Conservation (phyloP, 2,888 invertebrate genomes). For the Drosophila dives region DNA sequence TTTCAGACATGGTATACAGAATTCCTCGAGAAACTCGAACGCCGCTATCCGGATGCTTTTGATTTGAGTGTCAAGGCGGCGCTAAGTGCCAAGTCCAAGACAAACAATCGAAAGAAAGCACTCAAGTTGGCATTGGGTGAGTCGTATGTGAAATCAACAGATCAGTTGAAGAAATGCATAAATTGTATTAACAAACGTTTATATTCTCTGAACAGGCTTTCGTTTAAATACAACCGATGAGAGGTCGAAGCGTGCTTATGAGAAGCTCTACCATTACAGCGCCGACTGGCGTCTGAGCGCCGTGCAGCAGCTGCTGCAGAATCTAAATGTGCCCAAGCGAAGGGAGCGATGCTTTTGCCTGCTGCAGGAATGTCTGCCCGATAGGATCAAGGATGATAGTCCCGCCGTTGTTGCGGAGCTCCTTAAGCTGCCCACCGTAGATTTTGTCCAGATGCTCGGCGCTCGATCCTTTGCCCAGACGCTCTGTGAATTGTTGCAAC, state of each 20-base stretch:
- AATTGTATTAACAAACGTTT: neutral
- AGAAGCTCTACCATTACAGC: slow-evolving; percentile 90
- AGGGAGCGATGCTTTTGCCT: slow-evolving; percentile 84
- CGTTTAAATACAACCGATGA: slow-evolving; percentile 87
- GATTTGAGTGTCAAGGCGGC: slow-evolving; percentile 88
- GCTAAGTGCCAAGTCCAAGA: slow-evolving; percentile 80
- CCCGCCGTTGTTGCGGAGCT: slow-evolving; percentile 87
- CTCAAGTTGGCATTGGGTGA: slow-evolving; percentile 84
- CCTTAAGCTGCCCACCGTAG: slow-evolving; percentile 85
- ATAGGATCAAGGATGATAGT: slow-evolving; percentile 89
- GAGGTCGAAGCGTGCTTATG: slow-evolving; percentile 87
- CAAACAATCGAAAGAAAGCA: slow-evolving; percentile 80
- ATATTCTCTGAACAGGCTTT: slow-evolving; percentile 81
- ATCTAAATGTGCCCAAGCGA: slow-evolving; percentile 85
- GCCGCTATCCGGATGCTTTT: slow-evolving; percentile 89
- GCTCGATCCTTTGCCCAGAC: slow-evolving; percentile 85
- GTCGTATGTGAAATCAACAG: neutral
- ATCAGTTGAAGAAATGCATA: neutral
- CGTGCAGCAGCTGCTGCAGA: slow-evolving; percentile 87
- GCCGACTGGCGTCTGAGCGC: slow-evolving; percentile 88
- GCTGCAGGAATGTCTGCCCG: slow-evolving; percentile 88
- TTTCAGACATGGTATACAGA: slow-evolving; percentile 86
- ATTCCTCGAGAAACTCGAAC: slow-evolving; percentile 88
- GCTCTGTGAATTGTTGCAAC: slow-evolving; percentile 86
- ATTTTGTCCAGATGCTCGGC: slow-evolving; percentile 85